phyloP scores from a whole-genome alignment of 2,888 invertebrate genomes.

The Drosophila affinis region DNA sequence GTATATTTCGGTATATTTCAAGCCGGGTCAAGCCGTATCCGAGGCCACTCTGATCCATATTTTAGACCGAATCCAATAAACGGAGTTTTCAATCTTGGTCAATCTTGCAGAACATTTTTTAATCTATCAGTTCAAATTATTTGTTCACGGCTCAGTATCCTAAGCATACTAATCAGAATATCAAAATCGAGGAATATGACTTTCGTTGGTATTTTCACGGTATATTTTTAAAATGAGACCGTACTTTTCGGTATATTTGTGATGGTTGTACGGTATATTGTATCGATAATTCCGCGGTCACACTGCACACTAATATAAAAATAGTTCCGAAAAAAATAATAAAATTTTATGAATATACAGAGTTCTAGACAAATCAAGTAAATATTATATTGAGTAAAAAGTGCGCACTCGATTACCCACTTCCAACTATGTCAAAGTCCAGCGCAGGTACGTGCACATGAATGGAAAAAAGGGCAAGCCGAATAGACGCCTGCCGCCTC shows the following conservation, averaged over 20 bases:
- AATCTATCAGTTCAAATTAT: too few relatives aligned
- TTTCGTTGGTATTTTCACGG: too few relatives aligned
- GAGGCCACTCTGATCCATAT: too few relatives aligned
- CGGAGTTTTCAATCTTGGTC: too few relatives aligned
- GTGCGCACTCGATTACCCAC: not conserved
- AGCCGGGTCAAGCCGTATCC: too few relatives aligned
- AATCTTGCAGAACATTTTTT: too few relatives aligned
- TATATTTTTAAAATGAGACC: too few relatives aligned
- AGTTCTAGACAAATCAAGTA: not conserved
- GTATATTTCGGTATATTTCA: too few relatives aligned
- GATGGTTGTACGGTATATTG: not conserved
- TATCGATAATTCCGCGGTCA: not conserved
- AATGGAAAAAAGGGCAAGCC: not conserved
- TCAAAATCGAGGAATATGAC: too few relatives aligned
- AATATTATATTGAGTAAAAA: not conserved
- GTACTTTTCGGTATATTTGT: not conserved
- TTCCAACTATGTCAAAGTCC: slow-evolving; percentile 70
- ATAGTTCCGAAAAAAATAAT: not conserved
- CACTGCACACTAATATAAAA: not conserved
- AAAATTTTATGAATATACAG: not conserved
- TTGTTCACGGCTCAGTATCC: too few relatives aligned
- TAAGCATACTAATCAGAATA: too few relatives aligned
- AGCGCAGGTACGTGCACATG: slow-evolving; percentile 67
- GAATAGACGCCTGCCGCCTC: slow-evolving; percentile 16
- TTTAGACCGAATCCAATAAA: too few relatives aligned